Conservation (phyloP, 2,888 invertebrate genomes). For the Tachina grossa region DNA sequence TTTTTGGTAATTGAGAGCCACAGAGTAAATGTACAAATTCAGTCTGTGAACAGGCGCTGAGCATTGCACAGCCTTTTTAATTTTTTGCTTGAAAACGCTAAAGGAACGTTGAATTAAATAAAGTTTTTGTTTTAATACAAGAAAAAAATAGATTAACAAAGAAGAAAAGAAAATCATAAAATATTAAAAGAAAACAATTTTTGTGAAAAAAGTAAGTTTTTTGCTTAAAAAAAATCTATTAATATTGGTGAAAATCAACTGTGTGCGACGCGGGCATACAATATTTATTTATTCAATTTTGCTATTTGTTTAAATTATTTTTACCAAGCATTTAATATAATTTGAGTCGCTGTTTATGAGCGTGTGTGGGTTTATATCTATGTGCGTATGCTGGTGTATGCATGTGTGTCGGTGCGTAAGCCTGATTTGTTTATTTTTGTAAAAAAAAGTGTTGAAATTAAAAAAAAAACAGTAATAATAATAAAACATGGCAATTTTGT, state of each 20-base stretch:
- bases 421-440: constrained; percentile 63
- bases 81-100: constrained; percentile 72
- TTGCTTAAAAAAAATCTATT: constrained; percentile 2
- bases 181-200: constrained; percentile 14
- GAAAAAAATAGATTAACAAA: constrained; percentile 33
- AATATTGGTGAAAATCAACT: constrained; percentile 41
- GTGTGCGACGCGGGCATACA: constrained; percentile 13
- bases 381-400: constrained; percentile 4
- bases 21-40: constrained; percentile 72
- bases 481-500: constrained; percentile 24
- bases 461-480: constrained; percentile 31
- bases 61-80: constrained; percentile 77
- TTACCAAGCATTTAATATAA: constrained; percentile 4
- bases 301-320: constrained; percentile 28
- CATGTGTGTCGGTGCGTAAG: constrained; percentile 36
- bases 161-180: constrained; percentile 26
- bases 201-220: constrained; percentile 2
- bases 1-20: constrained; percentile 71
- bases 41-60: constrained; percentile 79
- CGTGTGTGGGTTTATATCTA: background rate
- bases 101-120: constrained; percentile 56
- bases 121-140: constrained; percentile 28
- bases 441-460: constrained; percentile 32
- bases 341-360: constrained; percentile 25
- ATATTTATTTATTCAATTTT: constrained; percentile 42